Evolutionary conservation across 2,888 invertebrate genomes (phyloP), one percentile per base, ranked within the genome.

Genomic region (Osmoderma eremita): DNA sequence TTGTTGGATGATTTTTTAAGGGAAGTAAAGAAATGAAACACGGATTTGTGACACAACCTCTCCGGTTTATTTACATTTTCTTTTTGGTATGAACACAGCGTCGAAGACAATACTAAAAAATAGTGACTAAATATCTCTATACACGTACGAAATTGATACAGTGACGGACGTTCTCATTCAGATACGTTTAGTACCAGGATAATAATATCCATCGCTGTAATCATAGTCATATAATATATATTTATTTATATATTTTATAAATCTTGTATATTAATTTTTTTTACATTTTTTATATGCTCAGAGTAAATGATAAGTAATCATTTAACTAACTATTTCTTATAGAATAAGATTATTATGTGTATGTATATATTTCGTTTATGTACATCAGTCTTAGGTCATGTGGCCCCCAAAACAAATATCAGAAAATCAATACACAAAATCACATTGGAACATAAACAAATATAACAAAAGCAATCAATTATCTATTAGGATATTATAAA

Each of bases 371-470:
- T 6, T 1, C 1, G 2, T 30, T 38, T 71, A 71, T 76, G 72
- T 75, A 76, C 71, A 72, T 76, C 78, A 78, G 78, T 78, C 78
- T 77, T 77, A 68, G 72, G 69, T 63, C 36, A 13, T 42, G 63
- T 77, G 78, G 77, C 72, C 78, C 56, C 76, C 76, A 30, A 65
- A 69, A 45, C 13, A 61, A 73, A 65, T 66, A 66, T 70, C 45
- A 49, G 63, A 18, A 63, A 63, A 63, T 18, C 15, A 66, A 49
- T 49, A 53, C 49, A 63, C 10, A 2, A 63, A 62, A 30, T 30
- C 30, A 30, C 30, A 30, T 30, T 30, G 30, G 6, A 30, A 30
- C 10, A 70, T 64, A 69, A 68, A 67, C 42, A 61, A 30, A 30
- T 42, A 42, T 42, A 15, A 42, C 10, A 42, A 42, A 42, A 45